Evolutionary conservation across 1,140 invertebrate genomes (phyloP).

Genomic region (Penaeus chinensis): DNA sequence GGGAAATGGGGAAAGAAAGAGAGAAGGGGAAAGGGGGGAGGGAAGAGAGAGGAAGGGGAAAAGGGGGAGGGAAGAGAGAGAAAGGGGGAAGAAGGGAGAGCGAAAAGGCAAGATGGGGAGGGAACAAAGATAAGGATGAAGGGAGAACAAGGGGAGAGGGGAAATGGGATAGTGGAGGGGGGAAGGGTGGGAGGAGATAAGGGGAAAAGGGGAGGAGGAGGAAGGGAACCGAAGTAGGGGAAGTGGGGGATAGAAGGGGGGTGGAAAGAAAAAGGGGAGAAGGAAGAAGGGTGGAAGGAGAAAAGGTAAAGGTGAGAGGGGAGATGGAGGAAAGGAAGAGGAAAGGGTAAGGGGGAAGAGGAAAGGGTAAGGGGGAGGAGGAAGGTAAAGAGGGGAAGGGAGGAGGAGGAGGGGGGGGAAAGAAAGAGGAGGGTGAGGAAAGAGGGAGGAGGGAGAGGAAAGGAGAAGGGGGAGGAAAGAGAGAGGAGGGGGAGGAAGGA

Average conservation of each 20-base stretch:
- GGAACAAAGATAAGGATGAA: not conserved
- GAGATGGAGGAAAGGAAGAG: not conserved
- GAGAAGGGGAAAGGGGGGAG: conserved; percentile 13
- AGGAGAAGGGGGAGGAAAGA: not conserved
- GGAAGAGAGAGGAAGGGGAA: not conserved
- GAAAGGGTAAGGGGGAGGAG: not conserved
- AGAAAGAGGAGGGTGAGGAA: not conserved
- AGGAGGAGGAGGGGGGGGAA: not conserved
- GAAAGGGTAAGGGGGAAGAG: not conserved
- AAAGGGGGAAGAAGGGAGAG: too few species aligned
- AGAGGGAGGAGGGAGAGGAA: not conserved
- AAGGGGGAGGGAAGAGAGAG: not conserved
- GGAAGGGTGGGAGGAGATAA: not conserved
- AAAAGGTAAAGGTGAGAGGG: not conserved
- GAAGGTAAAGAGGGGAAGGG: not conserved
- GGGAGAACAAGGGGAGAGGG: too few species aligned
- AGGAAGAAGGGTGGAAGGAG: not conserved
- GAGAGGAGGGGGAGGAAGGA: not conserved
- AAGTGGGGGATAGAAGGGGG: not conserved
- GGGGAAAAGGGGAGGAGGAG: not conserved
- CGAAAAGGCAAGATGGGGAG: not conserved
- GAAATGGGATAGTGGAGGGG: not conserved
- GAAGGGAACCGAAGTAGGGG: not conserved
- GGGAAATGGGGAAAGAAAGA: conserved; percentile 36
- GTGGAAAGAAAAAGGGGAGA: not conserved